Evolutionary conservation across 2,797 vertebrate species (phyloP).

Genomic region (Typhlichthys eigenmanni): DNA sequence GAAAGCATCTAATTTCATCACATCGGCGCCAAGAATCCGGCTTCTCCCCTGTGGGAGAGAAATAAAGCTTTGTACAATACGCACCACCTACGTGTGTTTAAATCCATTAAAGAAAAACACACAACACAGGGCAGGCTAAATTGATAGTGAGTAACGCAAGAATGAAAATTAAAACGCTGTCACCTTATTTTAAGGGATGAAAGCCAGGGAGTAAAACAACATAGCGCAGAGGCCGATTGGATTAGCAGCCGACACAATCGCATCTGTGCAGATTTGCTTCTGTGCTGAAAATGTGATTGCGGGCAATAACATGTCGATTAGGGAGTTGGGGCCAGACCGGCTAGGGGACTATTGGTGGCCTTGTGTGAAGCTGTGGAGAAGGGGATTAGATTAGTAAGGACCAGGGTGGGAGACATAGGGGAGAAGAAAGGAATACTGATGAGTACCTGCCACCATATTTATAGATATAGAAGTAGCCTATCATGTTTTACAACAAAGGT

Average conservation of each 20-base stretch:
- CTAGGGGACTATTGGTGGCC: constrained; percentile 87
- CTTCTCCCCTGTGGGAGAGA: constrained; percentile 63
- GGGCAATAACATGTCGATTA: constrained; percentile 96
- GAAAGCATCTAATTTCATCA: constrained; percentile 65
- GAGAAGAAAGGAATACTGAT: constrained; percentile 66
- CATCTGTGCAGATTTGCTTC: constrained; percentile 95
- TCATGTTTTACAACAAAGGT: constrained; percentile 21
- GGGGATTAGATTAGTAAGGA: constrained; percentile 83
- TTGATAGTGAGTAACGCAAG: constrained; percentile 72
- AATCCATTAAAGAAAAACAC: constrained; percentile 61
- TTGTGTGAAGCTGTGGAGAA: constrained; percentile 89
- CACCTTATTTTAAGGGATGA: constrained; percentile 80
- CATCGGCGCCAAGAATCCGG: constrained; percentile 57
- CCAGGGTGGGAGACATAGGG: constrained; percentile 67
- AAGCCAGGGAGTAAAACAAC: constrained; percentile 83
- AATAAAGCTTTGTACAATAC: constrained; percentile 71
- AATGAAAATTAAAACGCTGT: constrained; percentile 94
- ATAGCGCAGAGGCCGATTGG: constrained; percentile 83
- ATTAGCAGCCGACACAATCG: constrained; percentile 88
- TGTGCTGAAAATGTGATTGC: constrained; percentile 92
- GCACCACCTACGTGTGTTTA: constrained; percentile 72
- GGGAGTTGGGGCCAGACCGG: constrained; percentile 81
- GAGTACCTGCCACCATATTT: constrained; percentile 42
- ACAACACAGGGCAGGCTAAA: constrained; percentile 41
- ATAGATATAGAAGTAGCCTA: constrained; percentile 31